phyloP scores from a whole-genome alignment of 2,888 invertebrate genomes.

The Eilema caniola region DNA sequence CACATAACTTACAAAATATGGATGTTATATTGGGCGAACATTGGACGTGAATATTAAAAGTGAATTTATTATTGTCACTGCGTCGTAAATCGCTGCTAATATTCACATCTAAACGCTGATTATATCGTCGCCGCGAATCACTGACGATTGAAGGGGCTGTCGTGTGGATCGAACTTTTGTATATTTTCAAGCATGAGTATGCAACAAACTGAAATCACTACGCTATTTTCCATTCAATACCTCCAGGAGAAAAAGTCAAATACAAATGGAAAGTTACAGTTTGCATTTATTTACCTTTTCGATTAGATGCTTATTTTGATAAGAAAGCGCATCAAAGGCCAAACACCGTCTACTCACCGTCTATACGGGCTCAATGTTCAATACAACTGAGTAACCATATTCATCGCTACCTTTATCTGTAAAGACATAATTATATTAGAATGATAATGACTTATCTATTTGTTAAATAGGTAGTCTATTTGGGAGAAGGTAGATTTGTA shows the following conservation, averaged over 20 bases:
- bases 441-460: conserved; percentile 26
- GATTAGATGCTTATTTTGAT: conserved; percentile 35
- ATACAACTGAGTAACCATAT: conserved; percentile 24
- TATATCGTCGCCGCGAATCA: no score
- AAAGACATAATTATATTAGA: conserved; percentile 16
- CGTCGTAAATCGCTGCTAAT: no score
- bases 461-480: conserved; percentile 10
- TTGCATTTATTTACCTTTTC: conserved; percentile 21
- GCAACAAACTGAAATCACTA: not conserved
- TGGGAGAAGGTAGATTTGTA: not conserved
- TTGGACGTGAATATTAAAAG: no score
- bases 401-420: conserved; percentile 30
- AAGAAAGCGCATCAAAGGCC: conserved; percentile 28
- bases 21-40: no score
- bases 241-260: conserved; percentile 11
- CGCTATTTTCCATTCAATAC: not conserved
- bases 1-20: no score
- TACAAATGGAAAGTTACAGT: conserved; percentile 21
- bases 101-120: no score
- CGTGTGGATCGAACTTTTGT: not conserved
- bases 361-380: conserved; percentile 40
- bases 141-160: no score
- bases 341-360: conserved; percentile 29
- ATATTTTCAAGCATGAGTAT: not conserved
- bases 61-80: no score